Evolutionary conservation across 1,140 invertebrate genomes (phyloP).

Genomic region (Cyrtorhinus lividipennis): DNA sequence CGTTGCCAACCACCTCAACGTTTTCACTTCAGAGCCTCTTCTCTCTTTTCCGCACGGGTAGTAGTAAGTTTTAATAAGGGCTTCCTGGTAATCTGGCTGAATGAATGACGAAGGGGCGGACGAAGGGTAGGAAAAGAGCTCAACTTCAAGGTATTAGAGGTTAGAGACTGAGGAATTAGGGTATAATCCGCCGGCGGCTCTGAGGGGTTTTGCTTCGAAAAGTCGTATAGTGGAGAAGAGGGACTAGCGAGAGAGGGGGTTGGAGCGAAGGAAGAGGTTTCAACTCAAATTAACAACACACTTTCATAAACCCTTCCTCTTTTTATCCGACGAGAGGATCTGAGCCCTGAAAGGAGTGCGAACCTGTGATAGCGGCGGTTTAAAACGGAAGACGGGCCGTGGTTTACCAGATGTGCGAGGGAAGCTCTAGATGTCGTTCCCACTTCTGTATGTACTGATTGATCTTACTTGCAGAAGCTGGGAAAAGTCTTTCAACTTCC

Average conservation of each 20-base stretch:
- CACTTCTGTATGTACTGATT: no score
- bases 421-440: no score
- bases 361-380: no score
- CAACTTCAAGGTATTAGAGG: slow-evolving; percentile 29
- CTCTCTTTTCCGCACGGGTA: background rate
- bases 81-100: slow-evolving; percentile 35
- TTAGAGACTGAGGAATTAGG: slow-evolving; percentile 24
- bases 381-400: no score
- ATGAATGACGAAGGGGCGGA: slow-evolving; percentile 37
- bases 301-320: background rate
- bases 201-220: background rate
- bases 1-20: background rate
- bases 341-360: no score
- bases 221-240: slow-evolving; percentile 8
- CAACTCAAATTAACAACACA: background rate
- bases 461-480: no score
- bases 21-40: background rate
- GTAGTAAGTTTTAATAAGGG: background rate
- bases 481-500: no score
- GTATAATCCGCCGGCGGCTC: slow-evolving; percentile 26
- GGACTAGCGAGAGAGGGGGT: background rate
- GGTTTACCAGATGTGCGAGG: no score
- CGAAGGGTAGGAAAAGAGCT: background rate
- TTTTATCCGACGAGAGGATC: no score
- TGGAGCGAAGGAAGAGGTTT: background rate